phyloP scores from a whole-genome alignment of 2,113 vertebrate genomes.

The Gymnobelideus leadbeateri region DNA sequence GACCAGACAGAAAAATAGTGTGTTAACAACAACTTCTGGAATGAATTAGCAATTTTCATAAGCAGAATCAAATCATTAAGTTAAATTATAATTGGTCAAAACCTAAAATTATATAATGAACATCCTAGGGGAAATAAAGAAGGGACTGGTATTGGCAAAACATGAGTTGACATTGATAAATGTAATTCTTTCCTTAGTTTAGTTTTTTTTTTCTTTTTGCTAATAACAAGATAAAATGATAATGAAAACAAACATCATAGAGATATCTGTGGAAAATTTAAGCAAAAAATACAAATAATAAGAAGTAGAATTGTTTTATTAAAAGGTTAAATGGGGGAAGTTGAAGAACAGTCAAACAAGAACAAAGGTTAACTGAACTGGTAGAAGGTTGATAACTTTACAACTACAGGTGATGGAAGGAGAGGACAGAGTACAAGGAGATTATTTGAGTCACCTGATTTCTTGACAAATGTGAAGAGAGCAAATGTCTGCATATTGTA shows the following conservation, averaged over 20 bases:
- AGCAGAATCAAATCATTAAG: not conserved
- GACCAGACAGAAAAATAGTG: not conserved
- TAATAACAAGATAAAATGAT: not conserved
- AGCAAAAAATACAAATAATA: not conserved
- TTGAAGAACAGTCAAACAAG: not conserved
- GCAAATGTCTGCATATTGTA: not conserved
- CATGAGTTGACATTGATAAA: not conserved
- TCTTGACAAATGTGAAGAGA: not conserved
- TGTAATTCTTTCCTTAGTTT: not conserved
- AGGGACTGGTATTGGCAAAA: not conserved
- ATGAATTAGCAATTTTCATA: not conserved
- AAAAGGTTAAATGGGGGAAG: not conserved
- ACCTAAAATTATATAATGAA: not conserved
- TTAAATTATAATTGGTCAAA: not conserved
- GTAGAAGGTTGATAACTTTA: not conserved
- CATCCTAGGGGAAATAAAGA: not conserved
- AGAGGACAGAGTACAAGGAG: not conserved
- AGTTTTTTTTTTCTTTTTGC: not conserved
- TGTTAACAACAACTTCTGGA: not conserved
- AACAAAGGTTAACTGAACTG: not conserved
- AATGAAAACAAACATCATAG: not conserved
- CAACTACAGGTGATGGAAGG: not conserved
- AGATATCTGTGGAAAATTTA: not conserved
- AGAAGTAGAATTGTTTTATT: not conserved
- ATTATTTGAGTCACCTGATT: not conserved